phyloP scores from a whole-genome alignment of 2,888 invertebrate species.

The Piscicola geometra region DNA sequence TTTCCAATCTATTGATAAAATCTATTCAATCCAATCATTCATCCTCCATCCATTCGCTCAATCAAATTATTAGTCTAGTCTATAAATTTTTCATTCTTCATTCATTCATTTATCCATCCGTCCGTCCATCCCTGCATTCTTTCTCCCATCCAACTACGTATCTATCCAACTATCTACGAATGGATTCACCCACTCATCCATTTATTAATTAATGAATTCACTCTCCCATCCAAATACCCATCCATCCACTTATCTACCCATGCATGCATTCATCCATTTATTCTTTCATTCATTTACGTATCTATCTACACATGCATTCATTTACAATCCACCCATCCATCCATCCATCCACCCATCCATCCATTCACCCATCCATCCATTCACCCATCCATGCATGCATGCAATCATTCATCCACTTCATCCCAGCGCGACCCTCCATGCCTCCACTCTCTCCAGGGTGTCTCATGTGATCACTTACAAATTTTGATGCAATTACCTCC shows the following conservation, averaged over 20 bases:
- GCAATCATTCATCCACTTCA: no score
- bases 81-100: neutral
- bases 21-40: neutral
- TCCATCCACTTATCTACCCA: neutral
- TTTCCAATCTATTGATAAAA: neutral
- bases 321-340: neutral
- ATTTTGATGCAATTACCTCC: no score
- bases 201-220: neutral
- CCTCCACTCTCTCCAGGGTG: no score
- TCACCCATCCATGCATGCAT: no score
- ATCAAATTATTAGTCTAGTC: neutral
- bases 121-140: neutral
- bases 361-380: conserved; percentile 60
- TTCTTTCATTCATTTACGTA: neutral
- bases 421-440: no score
- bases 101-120: neutral
- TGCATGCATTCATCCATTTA: neutral
- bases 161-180: neutral
- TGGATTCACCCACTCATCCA: neutral
- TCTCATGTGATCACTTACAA: no score
- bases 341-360: neutral
- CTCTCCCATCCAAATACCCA: neutral
- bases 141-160: neutral
- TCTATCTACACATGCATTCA: neutral
- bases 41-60: neutral